Percentiles rank a stretch among this genome's conserved stretches.
phyloP scores from a whole-genome alignment of 2,888 invertebrate genomes.

The Brachyopa scutellaris region DNA sequence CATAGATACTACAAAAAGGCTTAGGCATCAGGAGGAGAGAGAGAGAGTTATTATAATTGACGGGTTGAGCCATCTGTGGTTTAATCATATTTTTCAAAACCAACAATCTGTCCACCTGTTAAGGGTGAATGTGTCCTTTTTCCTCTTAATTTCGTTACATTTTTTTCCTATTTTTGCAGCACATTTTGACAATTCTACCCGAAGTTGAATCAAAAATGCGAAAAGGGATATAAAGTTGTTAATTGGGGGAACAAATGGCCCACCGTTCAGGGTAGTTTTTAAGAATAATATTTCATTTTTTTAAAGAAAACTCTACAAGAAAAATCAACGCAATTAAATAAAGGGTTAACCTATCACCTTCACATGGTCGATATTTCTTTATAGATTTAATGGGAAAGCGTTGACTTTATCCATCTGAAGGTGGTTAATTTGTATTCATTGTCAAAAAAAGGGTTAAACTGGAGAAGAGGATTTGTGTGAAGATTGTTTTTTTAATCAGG shows the following conservation, averaged over 20 bases:
- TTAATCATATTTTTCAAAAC: too few species aligned
- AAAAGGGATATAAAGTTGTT: background rate
- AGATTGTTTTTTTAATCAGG: too few species aligned
- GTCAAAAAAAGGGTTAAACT: background rate
- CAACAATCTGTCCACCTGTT: slow-evolving; percentile 16
- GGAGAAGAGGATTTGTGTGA: too few species aligned
- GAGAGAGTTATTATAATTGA: slow-evolving; percentile 4
- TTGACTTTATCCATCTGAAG: background rate
- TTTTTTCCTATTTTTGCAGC: background rate
- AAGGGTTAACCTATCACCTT: background rate
- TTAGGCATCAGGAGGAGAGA: too few species aligned
- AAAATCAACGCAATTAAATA: background rate
- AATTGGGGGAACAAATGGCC: too few species aligned
- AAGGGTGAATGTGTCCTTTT: too few species aligned
- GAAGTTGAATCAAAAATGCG: background rate
- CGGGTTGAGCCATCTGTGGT: slow-evolving; percentile 48
- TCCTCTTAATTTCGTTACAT: too few species aligned
- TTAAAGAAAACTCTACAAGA: too few species aligned
- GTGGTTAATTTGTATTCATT: background rate
- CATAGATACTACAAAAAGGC: too few species aligned
- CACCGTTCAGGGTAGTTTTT: too few species aligned
- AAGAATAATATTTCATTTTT: too few species aligned
- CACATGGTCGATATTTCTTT: background rate
- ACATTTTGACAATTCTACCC: background rate
- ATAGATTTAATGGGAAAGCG: background rate